These are phyloP conservation scores for Aphelenchoides fujianensis DNA, from an alignment of 1,140 invertebrate genomes.

Conservation along the genomic window DNA sequence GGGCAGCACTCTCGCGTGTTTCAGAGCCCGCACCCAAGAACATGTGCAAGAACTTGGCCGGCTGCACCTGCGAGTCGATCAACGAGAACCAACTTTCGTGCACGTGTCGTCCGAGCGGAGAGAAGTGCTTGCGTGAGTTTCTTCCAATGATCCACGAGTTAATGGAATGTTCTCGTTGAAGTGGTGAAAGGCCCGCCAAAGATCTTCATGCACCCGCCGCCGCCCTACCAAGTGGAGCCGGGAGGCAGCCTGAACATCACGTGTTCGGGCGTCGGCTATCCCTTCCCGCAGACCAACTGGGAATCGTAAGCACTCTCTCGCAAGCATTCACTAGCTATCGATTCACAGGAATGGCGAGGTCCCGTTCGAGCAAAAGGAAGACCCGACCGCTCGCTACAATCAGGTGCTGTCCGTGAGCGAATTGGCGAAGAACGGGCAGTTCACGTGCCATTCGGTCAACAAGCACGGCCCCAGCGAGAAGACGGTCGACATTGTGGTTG, in stretches of 20 bases:
- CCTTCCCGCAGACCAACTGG: slow-evolving; percentile 56
- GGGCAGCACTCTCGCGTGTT: slow-evolving; percentile 18
- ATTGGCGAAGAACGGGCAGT: slow-evolving; percentile 57
- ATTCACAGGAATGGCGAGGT: slow-evolving; percentile 18
- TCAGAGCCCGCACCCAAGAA: slow-evolving; percentile 59
- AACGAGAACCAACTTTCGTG: slow-evolving; percentile 56
- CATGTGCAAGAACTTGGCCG: slow-evolving; percentile 56
- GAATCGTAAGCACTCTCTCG: neutral
- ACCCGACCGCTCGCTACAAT: slow-evolving; percentile 20
- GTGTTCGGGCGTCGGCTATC: slow-evolving; percentile 59
- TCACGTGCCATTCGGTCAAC: slow-evolving; percentile 57
- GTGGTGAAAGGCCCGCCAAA: slow-evolving; percentile 57
- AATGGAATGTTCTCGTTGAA: slow-evolving; percentile 33
- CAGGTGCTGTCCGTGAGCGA: slow-evolving; percentile 44
- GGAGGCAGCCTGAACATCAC: slow-evolving; percentile 58
- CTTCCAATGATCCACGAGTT: slow-evolving; percentile 12
- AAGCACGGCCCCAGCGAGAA: slow-evolving; percentile 42
- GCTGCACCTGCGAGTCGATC: slow-evolving; percentile 52
- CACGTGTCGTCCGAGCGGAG: slow-evolving; percentile 41
- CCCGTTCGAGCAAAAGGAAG: slow-evolving; percentile 44
- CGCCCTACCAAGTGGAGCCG: slow-evolving; percentile 55
- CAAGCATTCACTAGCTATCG: slow-evolving; percentile 4
- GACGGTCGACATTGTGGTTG: slow-evolving; percentile 48
- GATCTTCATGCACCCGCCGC: slow-evolving; percentile 56
- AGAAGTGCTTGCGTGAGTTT: slow-evolving; percentile 54